Evolutionary conservation across 1,140 invertebrate species (phyloP).

Genomic region (Drosophila setifemur): DNA sequence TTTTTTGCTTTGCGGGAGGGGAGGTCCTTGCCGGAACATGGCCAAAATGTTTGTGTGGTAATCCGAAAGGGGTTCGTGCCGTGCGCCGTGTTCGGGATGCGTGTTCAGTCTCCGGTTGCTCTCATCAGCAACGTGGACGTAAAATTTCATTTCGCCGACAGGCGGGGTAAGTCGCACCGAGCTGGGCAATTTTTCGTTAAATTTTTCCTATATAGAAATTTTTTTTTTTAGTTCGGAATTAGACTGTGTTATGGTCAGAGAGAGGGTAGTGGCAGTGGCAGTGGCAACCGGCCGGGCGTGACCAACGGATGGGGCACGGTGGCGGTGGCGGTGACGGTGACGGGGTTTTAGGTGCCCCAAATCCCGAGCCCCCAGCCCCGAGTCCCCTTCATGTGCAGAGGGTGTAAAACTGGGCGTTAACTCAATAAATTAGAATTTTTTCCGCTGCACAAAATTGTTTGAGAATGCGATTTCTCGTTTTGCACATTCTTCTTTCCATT

Average conservation of each 20-base stretch:
- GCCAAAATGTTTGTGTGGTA: conserved; percentile 69
- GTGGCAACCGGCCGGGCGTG: conserved; percentile 16
- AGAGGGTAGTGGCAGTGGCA: too few species aligned
- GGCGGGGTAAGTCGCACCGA: conserved; percentile 15
- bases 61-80: conserved; percentile 43
- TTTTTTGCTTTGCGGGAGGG: conserved; percentile 27
- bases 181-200: conserved; percentile 49
- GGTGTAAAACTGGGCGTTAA: conserved; percentile 69
- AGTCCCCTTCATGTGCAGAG: conserved; percentile 46
- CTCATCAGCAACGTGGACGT: conserved; percentile 61
- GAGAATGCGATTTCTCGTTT: conserved; percentile 42
- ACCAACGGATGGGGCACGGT: neutral
- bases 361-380: too few species aligned
- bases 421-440: conserved; percentile 75
- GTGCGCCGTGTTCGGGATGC: conserved; percentile 45
- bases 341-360: too few species aligned
- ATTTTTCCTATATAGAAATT: conserved; percentile 33
- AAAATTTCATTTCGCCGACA: conserved; percentile 72
- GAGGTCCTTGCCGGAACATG: conserved; percentile 17
- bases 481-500: conserved; percentile 6
- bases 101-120: conserved; percentile 22
- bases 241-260: conserved; percentile 46
- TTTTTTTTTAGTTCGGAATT: conserved; percentile 41
- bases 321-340: too few species aligned
- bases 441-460: conserved; percentile 42